Percentiles rank a stretch among this genome's conserved stretches.
Conservation (phyloP, 2,797 vertebrate species). For the Champsocephalus esox region DNA sequence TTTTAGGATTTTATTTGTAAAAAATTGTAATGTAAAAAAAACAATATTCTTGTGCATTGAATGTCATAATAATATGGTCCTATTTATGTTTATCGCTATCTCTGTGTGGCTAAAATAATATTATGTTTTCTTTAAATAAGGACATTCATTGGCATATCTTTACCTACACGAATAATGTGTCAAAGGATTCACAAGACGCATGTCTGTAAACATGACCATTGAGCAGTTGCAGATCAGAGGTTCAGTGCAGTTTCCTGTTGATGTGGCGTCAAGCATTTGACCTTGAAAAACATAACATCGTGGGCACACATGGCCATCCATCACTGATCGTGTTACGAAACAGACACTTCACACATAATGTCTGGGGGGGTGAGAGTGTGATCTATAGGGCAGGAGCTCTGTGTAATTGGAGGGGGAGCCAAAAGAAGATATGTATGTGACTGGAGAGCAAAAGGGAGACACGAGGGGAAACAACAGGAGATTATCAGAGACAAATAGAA, state of each 20-base stretch:
- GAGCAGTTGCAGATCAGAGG: neutral
- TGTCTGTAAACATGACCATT: neutral
- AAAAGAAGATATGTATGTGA: neutral
- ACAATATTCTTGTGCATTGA: neutral
- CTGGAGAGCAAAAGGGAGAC: neutral
- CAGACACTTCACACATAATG: conserved; percentile 14
- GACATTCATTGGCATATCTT: neutral
- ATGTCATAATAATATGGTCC: conserved; percentile 5
- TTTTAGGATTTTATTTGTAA: neutral
- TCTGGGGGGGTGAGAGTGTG: conserved; percentile 8
- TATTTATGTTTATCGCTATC: conserved; percentile 8
- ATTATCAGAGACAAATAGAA: neutral
- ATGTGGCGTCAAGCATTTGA: conserved; percentile 44
- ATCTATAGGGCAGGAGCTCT: conserved; percentile 22
- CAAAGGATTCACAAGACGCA: neutral
- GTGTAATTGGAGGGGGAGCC: conserved; percentile 16
- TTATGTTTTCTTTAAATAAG: conserved; percentile 14
- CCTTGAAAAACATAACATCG: conserved; percentile 46
- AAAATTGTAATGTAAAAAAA: neutral
- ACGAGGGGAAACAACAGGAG: neutral
- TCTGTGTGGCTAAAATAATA: conserved; percentile 17
- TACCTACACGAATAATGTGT: neutral
- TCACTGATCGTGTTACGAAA: conserved; percentile 51
- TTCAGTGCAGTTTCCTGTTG: conserved; percentile 60
- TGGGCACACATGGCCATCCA: conserved; percentile 35